Evolutionary conservation across 2,113 vertebrate genomes (phyloP), one percentile per base, ranked within the genome.

Genomic region (Abramis brama): DNA sequence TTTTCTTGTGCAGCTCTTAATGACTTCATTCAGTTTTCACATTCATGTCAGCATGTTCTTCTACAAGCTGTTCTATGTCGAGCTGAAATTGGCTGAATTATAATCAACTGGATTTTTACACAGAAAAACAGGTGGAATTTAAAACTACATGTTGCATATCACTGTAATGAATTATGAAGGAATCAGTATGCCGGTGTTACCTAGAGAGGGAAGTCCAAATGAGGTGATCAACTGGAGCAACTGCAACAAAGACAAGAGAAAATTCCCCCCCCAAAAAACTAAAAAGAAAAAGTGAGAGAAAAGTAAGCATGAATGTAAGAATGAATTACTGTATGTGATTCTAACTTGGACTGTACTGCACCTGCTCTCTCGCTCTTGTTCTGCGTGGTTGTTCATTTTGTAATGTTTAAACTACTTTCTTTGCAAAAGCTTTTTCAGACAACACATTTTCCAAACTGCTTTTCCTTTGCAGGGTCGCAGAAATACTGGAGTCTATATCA

Each of bases 231-330:
- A 19, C 30, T 36, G 6, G 6, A 0, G 0, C 30, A 33, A 0
- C 2, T 68, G 64, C 4, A 0, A 17, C 1, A 1, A 0, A 68
- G 6, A 8, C 1, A 66, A 8, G 0, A 0, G 1, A 4, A 1
- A 0, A 60, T 5, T n/a, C 23, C 0, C 19, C 8, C 0, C 10
- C 0, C 11, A n/a, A 10, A 17, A 6, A 36, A 5, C 15, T 8
- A 36, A 19, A 19, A 2, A 68, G 64, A 68, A 5, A 30, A 30
- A 30, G 30, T 2, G 30, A 30, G 0, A 33, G 64, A 19, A 9
- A 68, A 17, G 2, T 6, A 66, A 66, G 0, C 30, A 39, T 70
- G 8, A 70, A 36, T 10, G 17, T 1, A 27, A 27, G 27, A 27
- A 27, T 27, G 27, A 27, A n/a, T n/a, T n/a, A n/a, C n/a, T n/a